Conservation (phyloP, 2,888 invertebrate species). For the Phalangium opilio region DNA sequence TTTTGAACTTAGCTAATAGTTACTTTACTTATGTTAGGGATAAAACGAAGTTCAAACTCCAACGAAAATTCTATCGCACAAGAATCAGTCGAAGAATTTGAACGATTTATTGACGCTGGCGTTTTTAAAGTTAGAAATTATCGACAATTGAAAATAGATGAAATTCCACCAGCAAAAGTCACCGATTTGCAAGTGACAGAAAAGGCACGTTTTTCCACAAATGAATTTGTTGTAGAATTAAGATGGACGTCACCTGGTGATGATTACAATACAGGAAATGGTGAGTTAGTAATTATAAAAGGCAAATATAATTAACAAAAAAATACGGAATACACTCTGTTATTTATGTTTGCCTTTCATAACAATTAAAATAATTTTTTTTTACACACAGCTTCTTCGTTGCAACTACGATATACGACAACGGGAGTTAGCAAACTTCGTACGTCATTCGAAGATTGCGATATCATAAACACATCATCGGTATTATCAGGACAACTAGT, state of each 20-base stretch:
- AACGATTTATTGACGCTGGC: constrained; percentile 20
- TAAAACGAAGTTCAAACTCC: constrained; percentile 7
- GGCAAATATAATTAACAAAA: too few relatives aligned
- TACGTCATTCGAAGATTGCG: too few relatives aligned
- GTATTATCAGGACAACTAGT: too few relatives aligned
- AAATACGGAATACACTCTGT: too few relatives aligned
- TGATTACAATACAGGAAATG: constrained; percentile 15
- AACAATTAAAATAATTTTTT: too few relatives aligned
- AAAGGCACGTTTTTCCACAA: neutral
- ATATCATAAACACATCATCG: too few relatives aligned
- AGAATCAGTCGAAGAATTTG: constrained; percentile 15
- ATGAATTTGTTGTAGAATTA: constrained; percentile 14
- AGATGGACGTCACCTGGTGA: constrained; percentile 24
- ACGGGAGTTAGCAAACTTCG: too few relatives aligned
- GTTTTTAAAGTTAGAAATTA: constrained; percentile 18
- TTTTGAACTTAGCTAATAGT: neutral
- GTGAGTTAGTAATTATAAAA: too few relatives aligned
- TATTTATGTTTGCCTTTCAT: too few relatives aligned
- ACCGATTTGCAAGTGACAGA: constrained; percentile 20
- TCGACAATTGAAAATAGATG: constrained; percentile 12
- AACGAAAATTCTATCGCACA: too few relatives aligned
- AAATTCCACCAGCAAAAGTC: constrained; percentile 21
- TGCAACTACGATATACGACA: too few relatives aligned
- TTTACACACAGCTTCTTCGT: too few relatives aligned
- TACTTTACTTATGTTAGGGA: constrained; percentile 3